Base-by-base conservation (phyloP, 1,140 invertebrate genomes). In the Ruditapes philippinarum region DNA sequence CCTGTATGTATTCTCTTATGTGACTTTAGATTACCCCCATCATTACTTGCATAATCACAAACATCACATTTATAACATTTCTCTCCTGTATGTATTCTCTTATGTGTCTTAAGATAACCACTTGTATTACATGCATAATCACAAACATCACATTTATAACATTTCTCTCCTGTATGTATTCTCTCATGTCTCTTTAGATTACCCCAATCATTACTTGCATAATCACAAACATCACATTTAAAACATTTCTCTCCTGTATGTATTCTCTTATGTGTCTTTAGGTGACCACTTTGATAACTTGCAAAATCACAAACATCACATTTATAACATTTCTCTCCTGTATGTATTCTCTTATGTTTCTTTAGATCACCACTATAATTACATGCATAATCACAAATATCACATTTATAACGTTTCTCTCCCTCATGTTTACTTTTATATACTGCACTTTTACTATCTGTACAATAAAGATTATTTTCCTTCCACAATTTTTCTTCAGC, bases 251-350 rank as follows among this genome's bases (percentile, higher is more conserved):
- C 65, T 7, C 65, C 25, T 31, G 11, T n/a, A 19, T 60, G 68
- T 70, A 40, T 70, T 31, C 68, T 33, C 36, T 25, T 9, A 31
- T 70, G 68, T 31, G 5, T 70, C 3, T 9, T 70, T 31, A 79
- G 28, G 33, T 49, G 0, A 54, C 40, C 19, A 51, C 25, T 51
- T 25, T 54, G 40, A 5, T 19, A 51, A 36, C 1, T 51, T 79
- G 42, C 49, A 17, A 11, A 19, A 19, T 36, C 76, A 79, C 76
- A 79, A 11, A 51, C 42, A 17, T 79, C 9, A 79, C 76, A 79
- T 40, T 49, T 51, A 31, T 28, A 79, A 17, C 25, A 45, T 79
- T 17, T 79, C 76, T 79, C 76, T 25, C 76, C 51, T n/a, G 40
- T 51, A 3, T 79, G 76, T 49, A 54, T 79, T 1, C 38, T 49